Conservation (phyloP, 2,888 invertebrate species). For the Mesoligia furuncula region DNA sequence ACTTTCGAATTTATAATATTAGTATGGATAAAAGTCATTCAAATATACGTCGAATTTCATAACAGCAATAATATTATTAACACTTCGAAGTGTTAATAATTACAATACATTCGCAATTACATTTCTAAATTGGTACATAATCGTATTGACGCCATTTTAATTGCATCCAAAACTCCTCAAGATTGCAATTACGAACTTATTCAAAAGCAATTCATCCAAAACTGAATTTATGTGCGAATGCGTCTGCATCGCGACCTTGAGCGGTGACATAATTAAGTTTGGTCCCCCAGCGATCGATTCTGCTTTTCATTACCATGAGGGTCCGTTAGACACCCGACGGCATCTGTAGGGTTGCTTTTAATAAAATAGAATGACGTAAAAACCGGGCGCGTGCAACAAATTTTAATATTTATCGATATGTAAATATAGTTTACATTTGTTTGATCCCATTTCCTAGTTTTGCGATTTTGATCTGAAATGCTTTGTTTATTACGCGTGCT, state of each 20-base stretch:
- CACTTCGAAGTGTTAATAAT: not conserved
- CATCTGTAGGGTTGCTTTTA: slow-evolving; percentile 73
- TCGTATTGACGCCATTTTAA: slow-evolving; percentile 55
- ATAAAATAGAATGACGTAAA: slow-evolving; percentile 54
- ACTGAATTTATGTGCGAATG: slow-evolving; percentile 62
- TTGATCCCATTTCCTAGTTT: slow-evolving; percentile 28
- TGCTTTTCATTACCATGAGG: slow-evolving; percentile 80
- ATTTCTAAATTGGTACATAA: slow-evolving; percentile 42
- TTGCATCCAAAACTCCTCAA: slow-evolving; percentile 54
- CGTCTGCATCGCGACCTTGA: slow-evolving; percentile 82
- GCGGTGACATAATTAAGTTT: slow-evolving; percentile 83
- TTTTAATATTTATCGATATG: slow-evolving; percentile 54
- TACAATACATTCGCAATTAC: slow-evolving; percentile 37
- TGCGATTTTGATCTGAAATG: slow-evolving; percentile 35
- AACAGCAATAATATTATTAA: slow-evolving; percentile 3
- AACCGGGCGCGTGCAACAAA: slow-evolving; percentile 47
- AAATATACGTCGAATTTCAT: slow-evolving; percentile 5
- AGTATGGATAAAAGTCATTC: not conserved
- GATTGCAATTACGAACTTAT: slow-evolving; percentile 63
- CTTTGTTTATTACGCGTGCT: slow-evolving; percentile 52
- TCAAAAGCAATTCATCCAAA: slow-evolving; percentile 61
- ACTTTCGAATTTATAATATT: too few relatives aligned
- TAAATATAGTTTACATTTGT: slow-evolving; percentile 57
- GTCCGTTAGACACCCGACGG: slow-evolving; percentile 74
- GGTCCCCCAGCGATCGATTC: slow-evolving; percentile 82